Base-by-base conservation (phyloP, 1,140 invertebrate genomes). In the Charaxes varanes region DNA sequence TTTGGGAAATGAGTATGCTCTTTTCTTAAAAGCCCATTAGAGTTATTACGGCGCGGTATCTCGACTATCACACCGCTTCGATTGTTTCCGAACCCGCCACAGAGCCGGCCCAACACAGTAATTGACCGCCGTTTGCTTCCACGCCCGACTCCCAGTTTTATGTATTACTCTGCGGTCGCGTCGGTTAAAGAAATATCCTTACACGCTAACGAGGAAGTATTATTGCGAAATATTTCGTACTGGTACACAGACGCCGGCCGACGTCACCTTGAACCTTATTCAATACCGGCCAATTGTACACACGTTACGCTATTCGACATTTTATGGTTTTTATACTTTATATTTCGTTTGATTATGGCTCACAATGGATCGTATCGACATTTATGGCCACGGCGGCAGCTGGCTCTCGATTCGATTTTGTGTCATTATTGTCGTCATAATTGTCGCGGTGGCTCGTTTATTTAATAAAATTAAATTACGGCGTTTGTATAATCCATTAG, bases 11-110 rank as follows among this genome's bases (percentile, higher is more conserved):
- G n/a, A n/a, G n/a, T n/a, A n/a, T n/a, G 65, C 60, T 48, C 72
- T 82, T 82, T 79, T 82, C 78, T 78, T 63, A 69, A n/a, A n/a
- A n/a, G n/a, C n/a, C 68, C 68, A 76, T 77, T 82, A 78, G 74
- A 79, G 68, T 78, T 82, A 79, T 79, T 82, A 76, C 58, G 51
- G 70, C 51, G 59, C 41, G 57, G 65, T 82, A 78, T 82, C 74
- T 79, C 65, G 67, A 45, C 57, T 65, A 81, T 82, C 78, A 70
- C 78, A 70, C 73, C 74, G 70, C 72, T 71, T 68, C 78, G 69
- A 79, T 82, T 79, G 78, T 82, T 79, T 70, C 73, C 66, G 72
- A 74, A 65, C 64, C 60, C 58, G 62, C 74, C 62, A 68, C 68
- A 64, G 60, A 62, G 55, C 55, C 65, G 55, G 56, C 49, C 69